Evolutionary conservation across 2,888 invertebrate genomes (phyloP).

Genomic region (Beris morrisii): DNA sequence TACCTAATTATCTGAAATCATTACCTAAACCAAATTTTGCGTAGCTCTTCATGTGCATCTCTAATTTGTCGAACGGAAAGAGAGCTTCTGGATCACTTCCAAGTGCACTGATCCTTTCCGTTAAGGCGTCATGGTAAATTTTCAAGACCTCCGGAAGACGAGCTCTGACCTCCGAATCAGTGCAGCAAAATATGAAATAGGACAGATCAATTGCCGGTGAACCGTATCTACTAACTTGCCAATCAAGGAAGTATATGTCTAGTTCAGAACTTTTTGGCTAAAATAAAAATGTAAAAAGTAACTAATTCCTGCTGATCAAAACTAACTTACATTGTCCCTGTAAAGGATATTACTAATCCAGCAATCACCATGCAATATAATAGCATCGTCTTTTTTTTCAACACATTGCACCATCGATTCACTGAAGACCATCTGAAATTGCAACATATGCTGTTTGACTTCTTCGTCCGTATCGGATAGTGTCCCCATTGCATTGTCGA

Average conservation of each 20-base stretch:
- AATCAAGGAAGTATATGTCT: conserved; percentile 35
- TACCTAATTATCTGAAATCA: neutral
- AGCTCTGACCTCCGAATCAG: conserved; percentile 31
- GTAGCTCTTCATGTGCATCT: conserved; percentile 33
- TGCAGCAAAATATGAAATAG: conserved; percentile 38
- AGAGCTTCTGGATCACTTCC: conserved; percentile 14
- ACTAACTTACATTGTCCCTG: conserved; percentile 18
- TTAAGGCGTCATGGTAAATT: conserved; percentile 26
- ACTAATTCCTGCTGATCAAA: no score
- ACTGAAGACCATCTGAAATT: conserved; percentile 21
- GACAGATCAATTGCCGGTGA: conserved; percentile 36
- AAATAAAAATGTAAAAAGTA: neutral
- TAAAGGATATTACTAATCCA: conserved; percentile 36
- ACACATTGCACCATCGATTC: conserved; percentile 30
- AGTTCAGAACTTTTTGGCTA: conserved; percentile 1
- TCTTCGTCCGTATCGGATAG: conserved; percentile 20
- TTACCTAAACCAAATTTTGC: conserved; percentile 34
- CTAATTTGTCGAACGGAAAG: conserved; percentile 24
- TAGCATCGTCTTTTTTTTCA: conserved; percentile 24
- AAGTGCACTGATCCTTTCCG: conserved; percentile 24
- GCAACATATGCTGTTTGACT: conserved; percentile 9
- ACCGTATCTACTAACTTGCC: conserved; percentile 36
- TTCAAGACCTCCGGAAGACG: conserved; percentile 25
- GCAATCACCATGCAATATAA: conserved; percentile 38
- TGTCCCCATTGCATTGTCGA: conserved; percentile 28